phyloP scores from a whole-genome alignment of 2,888 invertebrate genomes.

The Lutraria lutraria region DNA sequence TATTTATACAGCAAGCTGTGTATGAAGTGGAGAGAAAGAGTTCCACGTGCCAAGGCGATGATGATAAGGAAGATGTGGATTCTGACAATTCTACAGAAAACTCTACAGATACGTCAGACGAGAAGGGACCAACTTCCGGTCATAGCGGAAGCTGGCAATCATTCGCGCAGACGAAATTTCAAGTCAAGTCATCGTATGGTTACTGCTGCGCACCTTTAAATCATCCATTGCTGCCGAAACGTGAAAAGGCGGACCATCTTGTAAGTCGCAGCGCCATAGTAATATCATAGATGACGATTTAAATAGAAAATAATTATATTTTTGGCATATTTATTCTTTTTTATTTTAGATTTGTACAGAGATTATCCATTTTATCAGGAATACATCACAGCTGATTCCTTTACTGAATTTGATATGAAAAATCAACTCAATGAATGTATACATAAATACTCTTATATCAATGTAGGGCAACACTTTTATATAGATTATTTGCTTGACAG shows the following conservation, averaged over 20 bases:
- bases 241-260: slow-evolving; percentile 76
- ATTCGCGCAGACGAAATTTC: slow-evolving; percentile 79
- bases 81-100: slow-evolving; percentile 69
- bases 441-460: no score
- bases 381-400: no score
- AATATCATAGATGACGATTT: not conserved
- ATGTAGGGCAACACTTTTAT: no score
- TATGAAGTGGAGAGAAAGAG: slow-evolving; percentile 59
- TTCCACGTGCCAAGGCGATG: slow-evolving; percentile 50
- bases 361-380: no score
- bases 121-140: slow-evolving; percentile 54
- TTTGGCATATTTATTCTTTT: no score
- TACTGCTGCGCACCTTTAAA: slow-evolving; percentile 78
- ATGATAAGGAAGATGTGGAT: slow-evolving; percentile 55
- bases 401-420: no score
- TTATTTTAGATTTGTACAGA: no score
- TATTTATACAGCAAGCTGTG: slow-evolving; percentile 47
- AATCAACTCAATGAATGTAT: no score
- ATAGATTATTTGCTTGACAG: slow-evolving; percentile 60
- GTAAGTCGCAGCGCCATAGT: slow-evolving; percentile 59
- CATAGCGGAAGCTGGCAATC: slow-evolving; percentile 76
- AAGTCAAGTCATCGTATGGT: slow-evolving; percentile 73
- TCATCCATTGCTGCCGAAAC: slow-evolving; percentile 77
- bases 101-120: slow-evolving; percentile 68
- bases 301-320: not conserved